These are phyloP conservation scores for Drosophila parvula DNA, from an alignment of 1,140 invertebrate species.

Conservation along the genomic window DNA sequence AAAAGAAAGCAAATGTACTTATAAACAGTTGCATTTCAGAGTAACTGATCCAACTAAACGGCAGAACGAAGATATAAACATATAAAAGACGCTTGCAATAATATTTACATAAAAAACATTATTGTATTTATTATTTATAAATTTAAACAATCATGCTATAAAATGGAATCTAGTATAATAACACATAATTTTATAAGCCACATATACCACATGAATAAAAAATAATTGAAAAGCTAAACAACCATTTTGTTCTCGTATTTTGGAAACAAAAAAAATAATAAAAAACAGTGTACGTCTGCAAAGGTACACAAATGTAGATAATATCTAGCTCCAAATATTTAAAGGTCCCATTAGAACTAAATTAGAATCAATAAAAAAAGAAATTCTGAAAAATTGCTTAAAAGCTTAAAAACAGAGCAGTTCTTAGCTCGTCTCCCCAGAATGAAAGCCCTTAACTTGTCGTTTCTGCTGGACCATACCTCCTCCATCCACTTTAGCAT, in stretches of 20 bases:
- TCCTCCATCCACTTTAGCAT: slow-evolving; percentile 38
- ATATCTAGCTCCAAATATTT: not conserved
- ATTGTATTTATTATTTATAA: slow-evolving; percentile 31
- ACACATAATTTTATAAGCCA: slow-evolving; percentile 10
- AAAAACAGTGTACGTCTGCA: not conserved
- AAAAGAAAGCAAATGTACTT: slow-evolving; percentile 52
- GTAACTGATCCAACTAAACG: slow-evolving; percentile 55
- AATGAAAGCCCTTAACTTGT: slow-evolving; percentile 52
- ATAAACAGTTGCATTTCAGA: slow-evolving; percentile 62
- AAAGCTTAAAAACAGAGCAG: slow-evolving; percentile 27
- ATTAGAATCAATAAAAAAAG: not conserved
- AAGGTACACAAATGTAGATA: not conserved
- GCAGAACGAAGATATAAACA: slow-evolving; percentile 17
- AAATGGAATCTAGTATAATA: slow-evolving; percentile 6
- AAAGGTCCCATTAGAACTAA: not conserved
- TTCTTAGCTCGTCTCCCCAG: slow-evolving; percentile 36
- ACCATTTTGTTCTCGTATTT: no score
- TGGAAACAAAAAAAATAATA: no score
- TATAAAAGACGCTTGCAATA: slow-evolving; percentile 29
- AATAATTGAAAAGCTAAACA: not conserved
- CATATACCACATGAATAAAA: slow-evolving; percentile 9
- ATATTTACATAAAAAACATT: slow-evolving; percentile 2
- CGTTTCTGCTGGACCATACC: not conserved
- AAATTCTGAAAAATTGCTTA: slow-evolving; percentile 1
- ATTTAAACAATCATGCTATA: slow-evolving; percentile 7